These are phyloP conservation scores for Dryobotodes eremita DNA, from an alignment of 2,888 invertebrate genomes.

Conservation along the genomic window DNA sequence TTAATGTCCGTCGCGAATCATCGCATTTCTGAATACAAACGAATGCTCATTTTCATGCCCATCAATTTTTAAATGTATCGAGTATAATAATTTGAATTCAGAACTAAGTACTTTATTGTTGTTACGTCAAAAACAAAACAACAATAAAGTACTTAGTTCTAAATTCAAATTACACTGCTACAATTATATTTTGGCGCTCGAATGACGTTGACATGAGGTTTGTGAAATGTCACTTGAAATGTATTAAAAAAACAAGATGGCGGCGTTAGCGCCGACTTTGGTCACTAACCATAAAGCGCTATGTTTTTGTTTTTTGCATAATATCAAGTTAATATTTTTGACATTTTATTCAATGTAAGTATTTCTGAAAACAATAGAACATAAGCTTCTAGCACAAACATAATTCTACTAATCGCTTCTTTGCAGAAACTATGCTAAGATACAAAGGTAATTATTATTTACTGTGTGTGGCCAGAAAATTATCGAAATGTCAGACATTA, in stretches of 20 bases:
- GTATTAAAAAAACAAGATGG: background rate
- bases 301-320: background rate
- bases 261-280: background rate
- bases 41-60: too few relatives aligned
- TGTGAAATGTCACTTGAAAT: background rate
- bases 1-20: too few relatives aligned
- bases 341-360: background rate
- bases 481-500: conserved; percentile 11
- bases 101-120: too few relatives aligned
- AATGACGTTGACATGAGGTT: background rate
- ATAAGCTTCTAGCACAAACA: background rate
- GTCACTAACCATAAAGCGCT: background rate
- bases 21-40: too few relatives aligned
- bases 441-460: background rate
- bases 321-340: background rate
- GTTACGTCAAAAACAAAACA: too few relatives aligned
- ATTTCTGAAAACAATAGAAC: conserved; percentile 1
- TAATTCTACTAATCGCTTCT: background rate
- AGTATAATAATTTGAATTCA: too few relatives aligned
- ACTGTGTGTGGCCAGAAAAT: background rate
- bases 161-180: too few relatives aligned
- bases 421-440: background rate
- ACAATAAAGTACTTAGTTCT: too few relatives aligned
- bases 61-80: too few relatives aligned
- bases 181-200: background rate